Conservation (phyloP, 64 coral and sea anemone species). For the Porites lutea region DNA sequence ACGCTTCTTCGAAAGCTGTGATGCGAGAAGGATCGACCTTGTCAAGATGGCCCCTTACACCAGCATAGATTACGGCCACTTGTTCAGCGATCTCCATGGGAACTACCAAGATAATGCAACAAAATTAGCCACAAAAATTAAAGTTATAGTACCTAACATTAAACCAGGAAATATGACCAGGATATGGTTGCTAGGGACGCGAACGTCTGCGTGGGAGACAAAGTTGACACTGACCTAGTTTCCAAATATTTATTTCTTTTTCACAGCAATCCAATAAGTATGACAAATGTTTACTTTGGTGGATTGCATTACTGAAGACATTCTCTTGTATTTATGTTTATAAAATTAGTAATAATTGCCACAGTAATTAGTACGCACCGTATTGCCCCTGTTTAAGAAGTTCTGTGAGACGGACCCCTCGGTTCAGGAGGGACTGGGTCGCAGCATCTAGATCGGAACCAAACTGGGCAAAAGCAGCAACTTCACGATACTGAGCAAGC, state of each 20-base stretch:
- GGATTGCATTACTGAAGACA: no score
- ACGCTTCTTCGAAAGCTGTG: constrained; percentile 93
- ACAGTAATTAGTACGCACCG: constrained; percentile 56
- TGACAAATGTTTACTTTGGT: no score
- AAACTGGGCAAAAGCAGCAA: constrained; percentile 96
- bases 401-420: constrained; percentile 91
- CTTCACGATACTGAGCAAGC: constrained; percentile 95
- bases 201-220: no score
- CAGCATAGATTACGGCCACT: constrained; percentile 95
- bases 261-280: no score
- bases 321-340: no score
- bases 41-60: constrained; percentile 94
- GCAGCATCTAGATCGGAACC: constrained; percentile 92
- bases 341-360: no score
- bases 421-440: constrained; percentile 82
- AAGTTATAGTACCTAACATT: background rate
- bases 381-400: constrained; percentile 99
- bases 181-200: no score
- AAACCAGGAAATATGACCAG: background rate
- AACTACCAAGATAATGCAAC: constrained; percentile 51
- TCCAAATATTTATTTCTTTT: no score
- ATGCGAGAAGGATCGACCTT: constrained; percentile 93
- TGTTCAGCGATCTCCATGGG: constrained; percentile 99
- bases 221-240: no score
- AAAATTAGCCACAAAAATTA: background rate